A percentile compares a stretch with the other conserved stretches of the same genome.
phyloP scores from a whole-genome alignment of 2,797 vertebrate genomes.

The Pseudochirops corinnae region DNA sequence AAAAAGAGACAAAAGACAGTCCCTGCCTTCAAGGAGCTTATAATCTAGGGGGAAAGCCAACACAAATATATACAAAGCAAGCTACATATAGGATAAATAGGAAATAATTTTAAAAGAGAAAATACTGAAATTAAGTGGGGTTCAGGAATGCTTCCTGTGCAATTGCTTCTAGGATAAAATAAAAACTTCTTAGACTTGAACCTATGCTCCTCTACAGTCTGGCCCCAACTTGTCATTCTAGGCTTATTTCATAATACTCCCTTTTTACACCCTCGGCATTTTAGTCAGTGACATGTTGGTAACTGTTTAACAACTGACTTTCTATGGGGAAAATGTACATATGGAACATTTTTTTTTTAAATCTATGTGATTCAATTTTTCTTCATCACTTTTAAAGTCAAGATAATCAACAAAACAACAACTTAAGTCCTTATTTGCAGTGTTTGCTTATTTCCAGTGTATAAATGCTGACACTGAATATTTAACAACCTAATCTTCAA shows the following conservation, averaged over 20 bases:
- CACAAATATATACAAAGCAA: neutral
- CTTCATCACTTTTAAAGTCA: neutral
- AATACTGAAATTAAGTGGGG: neutral
- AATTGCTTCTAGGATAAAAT: neutral
- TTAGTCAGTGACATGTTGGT: neutral
- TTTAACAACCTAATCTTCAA: neutral
- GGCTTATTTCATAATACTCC: neutral
- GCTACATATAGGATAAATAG: neutral
- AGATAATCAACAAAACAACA: neutral
- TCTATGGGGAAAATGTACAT: neutral
- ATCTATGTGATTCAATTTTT: neutral
- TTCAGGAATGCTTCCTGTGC: neutral
- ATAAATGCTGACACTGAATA: neutral
- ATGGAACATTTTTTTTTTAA: neutral
- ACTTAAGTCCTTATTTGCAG: neutral
- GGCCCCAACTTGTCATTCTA: neutral
- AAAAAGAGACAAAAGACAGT: neutral
- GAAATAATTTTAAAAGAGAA: neutral
- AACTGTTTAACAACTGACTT: neutral
- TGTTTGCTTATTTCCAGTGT: neutral
- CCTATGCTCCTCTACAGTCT: neutral
- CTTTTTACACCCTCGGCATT: neutral
- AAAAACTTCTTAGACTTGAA: neutral
- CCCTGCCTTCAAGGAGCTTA: neutral
- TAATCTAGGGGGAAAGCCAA: neutral